phyloP scores from a whole-genome alignment of 2,797 vertebrate genomes.

The Sorex maritimensis region DNA sequence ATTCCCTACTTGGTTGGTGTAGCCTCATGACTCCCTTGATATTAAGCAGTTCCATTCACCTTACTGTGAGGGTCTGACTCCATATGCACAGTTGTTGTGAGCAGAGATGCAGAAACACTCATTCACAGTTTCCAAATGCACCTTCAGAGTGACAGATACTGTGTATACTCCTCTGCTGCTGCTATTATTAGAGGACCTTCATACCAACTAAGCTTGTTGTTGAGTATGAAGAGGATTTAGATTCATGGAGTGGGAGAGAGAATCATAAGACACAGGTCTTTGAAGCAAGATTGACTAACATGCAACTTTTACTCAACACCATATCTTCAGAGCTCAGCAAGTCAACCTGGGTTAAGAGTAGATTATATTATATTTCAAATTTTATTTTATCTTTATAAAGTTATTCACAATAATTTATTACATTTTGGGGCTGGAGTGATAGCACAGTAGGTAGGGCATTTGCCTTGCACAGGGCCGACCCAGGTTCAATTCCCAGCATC shows the following conservation, averaged over 20 bases:
- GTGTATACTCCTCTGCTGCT: not conserved
- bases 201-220: slow-evolving; percentile 55
- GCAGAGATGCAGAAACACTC: slow-evolving; percentile 25
- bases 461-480: no score
- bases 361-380: not conserved
- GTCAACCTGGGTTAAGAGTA: not conserved
- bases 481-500: no score
- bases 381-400: no score
- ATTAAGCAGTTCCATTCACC: not conserved
- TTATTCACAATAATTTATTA: no score
- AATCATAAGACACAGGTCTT: slow-evolving; percentile 53
- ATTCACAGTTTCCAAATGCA: not conserved
- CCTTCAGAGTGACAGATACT: slow-evolving; percentile 25
- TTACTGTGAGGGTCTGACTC: not conserved
- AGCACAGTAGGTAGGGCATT: no score
- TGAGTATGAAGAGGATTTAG: slow-evolving; percentile 60
- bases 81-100: not conserved
- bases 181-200: slow-evolving; percentile 65
- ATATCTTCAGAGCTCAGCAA: slow-evolving; percentile 62
- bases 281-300: not conserved
- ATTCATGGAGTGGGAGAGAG: not conserved
- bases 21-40: not conserved
- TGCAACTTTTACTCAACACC: slow-evolving; percentile 32
- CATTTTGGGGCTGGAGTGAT: no score
- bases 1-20: not conserved